phyloP scores from a whole-genome alignment of 2,113 vertebrate genomes.

The Nycticebus coucang region DNA sequence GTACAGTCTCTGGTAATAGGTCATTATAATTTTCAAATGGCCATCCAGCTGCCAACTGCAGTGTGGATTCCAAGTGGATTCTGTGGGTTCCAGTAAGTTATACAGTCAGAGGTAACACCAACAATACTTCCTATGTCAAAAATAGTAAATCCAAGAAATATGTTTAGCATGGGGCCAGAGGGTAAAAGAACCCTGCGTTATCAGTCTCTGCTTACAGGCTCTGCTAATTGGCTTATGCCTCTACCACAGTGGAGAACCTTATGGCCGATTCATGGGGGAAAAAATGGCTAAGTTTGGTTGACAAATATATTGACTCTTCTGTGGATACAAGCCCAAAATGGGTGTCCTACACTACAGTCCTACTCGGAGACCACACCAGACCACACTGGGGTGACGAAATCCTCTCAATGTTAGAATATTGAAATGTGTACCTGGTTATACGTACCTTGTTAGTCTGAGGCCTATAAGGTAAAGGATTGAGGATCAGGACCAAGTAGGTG shows the following conservation, averaged over 20 bases:
- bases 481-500: not conserved
- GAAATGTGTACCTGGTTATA: not conserved
- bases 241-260: not conserved
- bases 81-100: not conserved
- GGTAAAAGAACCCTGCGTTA: not conserved
- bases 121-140: not conserved
- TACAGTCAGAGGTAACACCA: not conserved
- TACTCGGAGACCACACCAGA: not conserved
- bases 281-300: not conserved
- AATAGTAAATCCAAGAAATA: not conserved
- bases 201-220: not conserved
- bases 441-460: not conserved
- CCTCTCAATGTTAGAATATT: not conserved
- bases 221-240: not conserved
- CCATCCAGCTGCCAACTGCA: not conserved
- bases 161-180: not conserved
- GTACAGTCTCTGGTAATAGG: not conserved
- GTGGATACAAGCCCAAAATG: not conserved
- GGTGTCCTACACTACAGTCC: fast-evolving
- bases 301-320: not conserved
- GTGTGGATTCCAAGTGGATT: not conserved
- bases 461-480: not conserved
- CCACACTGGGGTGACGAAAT: not conserved
- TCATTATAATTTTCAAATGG: not conserved
- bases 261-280: not conserved